Conservation (phyloP, 1,140 invertebrate species). For the Drosophila pectinifera region DNA sequence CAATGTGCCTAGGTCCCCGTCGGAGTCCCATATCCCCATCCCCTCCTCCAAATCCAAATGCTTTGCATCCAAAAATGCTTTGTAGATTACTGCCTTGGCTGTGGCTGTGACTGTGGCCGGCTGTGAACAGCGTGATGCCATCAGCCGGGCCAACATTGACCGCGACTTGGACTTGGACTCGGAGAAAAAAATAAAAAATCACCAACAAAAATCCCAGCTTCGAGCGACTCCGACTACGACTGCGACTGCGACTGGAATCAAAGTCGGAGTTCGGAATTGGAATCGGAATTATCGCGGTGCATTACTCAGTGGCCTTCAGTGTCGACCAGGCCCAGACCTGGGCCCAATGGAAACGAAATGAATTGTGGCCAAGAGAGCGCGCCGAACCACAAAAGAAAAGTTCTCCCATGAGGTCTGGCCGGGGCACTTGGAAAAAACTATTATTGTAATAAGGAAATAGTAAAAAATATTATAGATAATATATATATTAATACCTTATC, state of each 20-base stretch:
- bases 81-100: conserved; percentile 24
- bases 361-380: conserved; percentile 42
- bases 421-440: background rate
- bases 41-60: conserved; percentile 2
- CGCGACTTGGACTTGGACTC: conserved; percentile 17
- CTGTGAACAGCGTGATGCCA: conserved; percentile 77
- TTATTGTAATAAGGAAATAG: background rate
- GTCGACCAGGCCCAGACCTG: conserved; percentile 14
- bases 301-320: conserved; percentile 53
- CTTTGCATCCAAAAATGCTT: conserved; percentile 48
- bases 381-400: conserved; percentile 17
- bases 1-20: conserved; percentile 30
- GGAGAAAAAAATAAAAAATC: no score
- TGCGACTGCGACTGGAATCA: conserved; percentile 16
- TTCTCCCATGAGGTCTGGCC: conserved; percentile 9
- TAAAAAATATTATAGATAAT: background rate
- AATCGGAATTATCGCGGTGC: conserved; percentile 40
- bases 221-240: no score
- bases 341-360: conserved; percentile 21
- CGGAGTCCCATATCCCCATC: background rate
- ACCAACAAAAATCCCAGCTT: no score
- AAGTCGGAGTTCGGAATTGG: conserved; percentile 2
- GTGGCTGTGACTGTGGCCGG: conserved; percentile 16
- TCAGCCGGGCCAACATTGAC: conserved; percentile 34
- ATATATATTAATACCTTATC: no score